phyloP scores from a whole-genome alignment of 2,113 vertebrate genomes.

The Phylloscopus trochiloides region DNA sequence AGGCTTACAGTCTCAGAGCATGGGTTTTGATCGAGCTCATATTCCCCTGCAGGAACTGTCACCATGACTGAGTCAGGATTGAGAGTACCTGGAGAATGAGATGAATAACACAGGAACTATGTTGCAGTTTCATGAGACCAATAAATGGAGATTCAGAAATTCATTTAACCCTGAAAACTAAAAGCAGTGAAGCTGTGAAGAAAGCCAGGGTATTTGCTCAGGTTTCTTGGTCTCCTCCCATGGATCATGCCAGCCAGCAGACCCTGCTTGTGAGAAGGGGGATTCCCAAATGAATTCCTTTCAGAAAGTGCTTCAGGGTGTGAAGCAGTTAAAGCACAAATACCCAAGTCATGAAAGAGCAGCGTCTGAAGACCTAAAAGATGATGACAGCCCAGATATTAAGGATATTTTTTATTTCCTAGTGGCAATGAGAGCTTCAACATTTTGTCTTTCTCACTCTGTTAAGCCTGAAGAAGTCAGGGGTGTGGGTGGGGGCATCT shows the following conservation, averaged over 20 bases:
- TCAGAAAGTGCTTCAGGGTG: not conserved
- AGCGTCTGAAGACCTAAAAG: not conserved
- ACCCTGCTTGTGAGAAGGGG: not conserved
- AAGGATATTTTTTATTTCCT: not conserved
- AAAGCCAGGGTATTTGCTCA: not conserved
- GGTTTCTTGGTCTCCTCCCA: not conserved
- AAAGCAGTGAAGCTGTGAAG: not conserved
- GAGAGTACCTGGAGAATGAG: not conserved
- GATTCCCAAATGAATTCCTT: not conserved
- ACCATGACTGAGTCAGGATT: not conserved
- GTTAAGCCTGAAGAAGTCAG: not conserved
- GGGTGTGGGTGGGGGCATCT: not conserved
- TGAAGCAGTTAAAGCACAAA: not conserved
- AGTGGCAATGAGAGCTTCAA: not conserved
- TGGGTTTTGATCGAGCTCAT: not conserved
- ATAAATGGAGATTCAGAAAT: not conserved
- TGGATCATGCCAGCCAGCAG: rapidly evolving
- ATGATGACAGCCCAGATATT: not conserved
- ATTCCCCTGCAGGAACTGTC: not conserved
- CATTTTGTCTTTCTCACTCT: not conserved
- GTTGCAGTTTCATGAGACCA: not conserved
- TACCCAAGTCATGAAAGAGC: not conserved
- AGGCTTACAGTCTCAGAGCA: not conserved
- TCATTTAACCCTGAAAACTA: not conserved
- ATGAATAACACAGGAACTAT: not conserved